These are phyloP conservation scores for Distichodus sexfasciatus DNA, from an alignment of 2,797 vertebrate genomes.

Conservation along the genomic window DNA sequence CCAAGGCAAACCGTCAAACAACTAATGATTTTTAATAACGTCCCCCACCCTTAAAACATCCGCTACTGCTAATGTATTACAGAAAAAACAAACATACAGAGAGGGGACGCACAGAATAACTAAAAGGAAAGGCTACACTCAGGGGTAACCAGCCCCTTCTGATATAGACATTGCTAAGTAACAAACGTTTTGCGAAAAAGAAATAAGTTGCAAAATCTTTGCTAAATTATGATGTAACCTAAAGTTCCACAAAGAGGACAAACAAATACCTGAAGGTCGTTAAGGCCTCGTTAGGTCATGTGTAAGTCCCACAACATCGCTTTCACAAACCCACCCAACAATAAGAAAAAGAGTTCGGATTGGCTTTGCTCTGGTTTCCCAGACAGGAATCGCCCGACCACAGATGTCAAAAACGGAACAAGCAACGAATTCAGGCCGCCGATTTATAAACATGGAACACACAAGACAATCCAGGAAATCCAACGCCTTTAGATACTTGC, in stretches of 20 bases:
- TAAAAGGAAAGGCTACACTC: not conserved
- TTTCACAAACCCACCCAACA: not conserved
- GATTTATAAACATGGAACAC: too few species aligned
- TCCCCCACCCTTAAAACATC: too few species aligned
- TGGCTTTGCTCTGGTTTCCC: too few species aligned
- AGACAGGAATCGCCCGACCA: too few species aligned
- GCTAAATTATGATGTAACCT: not conserved
- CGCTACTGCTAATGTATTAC: too few species aligned
- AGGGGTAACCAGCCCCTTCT: slow-evolving; percentile 68
- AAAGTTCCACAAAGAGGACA: not conserved
- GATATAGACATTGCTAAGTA: slow-evolving; percentile 19
- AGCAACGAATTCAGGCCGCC: too few species aligned
- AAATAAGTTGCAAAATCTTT: slow-evolving; percentile 38
- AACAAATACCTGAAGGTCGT: not conserved
- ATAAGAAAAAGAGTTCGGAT: not conserved
- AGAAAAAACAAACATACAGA: not conserved
- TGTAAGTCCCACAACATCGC: not conserved
- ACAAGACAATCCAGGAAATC: too few species aligned
- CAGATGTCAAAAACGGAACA: too few species aligned
- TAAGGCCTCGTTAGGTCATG: not conserved
- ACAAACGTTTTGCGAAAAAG: slow-evolving; percentile 12
- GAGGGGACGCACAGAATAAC: not conserved
- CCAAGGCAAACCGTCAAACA: too few species aligned
- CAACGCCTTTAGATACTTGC: too few species aligned
- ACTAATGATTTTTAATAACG: too few species aligned